Base-by-base conservation (phyloP, 2,797 vertebrate species). In the Sciaenops ocellatus region DNA sequence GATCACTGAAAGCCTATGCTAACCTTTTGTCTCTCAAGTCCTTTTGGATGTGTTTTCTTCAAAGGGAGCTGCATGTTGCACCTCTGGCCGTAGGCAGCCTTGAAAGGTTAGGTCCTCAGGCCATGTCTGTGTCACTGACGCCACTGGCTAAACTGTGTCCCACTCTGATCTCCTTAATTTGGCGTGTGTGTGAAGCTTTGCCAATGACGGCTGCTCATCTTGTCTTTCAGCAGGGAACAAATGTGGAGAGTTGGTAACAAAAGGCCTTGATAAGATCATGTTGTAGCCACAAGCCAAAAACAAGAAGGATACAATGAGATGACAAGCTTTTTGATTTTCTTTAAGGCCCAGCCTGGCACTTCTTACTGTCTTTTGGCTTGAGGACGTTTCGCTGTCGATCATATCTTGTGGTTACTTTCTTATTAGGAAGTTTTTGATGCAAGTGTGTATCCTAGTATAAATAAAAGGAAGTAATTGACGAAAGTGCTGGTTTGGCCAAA, bases 91-190 rank as follows among this genome's bases (percentile, higher is more conserved):
- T 50, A 47, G 73, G 64, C 66, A 52, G 28, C 69, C 80, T 77
- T 78, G 80, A 90, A 90, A 90, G 84, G 85, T 87, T 69, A 84
- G 60, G 28, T 79, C 89, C 90, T 79, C 61, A 4, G 90, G 89
- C 88, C 80, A n/a, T 20, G 89, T 92, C 88, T 92, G 83, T 69
- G 89, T 78, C 83, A 13, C 80, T 89, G 86, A 86, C 81, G 82
- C 90, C 85, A 78, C 47, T 69, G 76, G 70, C 80, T 80, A 87
- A 90, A 90, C 82, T 11, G 86, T 77, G 86, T 93, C 87, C 77
- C 62, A 41, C 65, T 79, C 83, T 92, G 90, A 92, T 84, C 89
- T 81, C 73, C 65, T 60, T 86, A 75, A 89, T 82, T 85, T 69
- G 38, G 42, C 75, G 72, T 47, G 82, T 68, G 71, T 60, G 50